phyloP scores from a whole-genome alignment of 2,113 vertebrate genomes.

The Labeo catla region DNA sequence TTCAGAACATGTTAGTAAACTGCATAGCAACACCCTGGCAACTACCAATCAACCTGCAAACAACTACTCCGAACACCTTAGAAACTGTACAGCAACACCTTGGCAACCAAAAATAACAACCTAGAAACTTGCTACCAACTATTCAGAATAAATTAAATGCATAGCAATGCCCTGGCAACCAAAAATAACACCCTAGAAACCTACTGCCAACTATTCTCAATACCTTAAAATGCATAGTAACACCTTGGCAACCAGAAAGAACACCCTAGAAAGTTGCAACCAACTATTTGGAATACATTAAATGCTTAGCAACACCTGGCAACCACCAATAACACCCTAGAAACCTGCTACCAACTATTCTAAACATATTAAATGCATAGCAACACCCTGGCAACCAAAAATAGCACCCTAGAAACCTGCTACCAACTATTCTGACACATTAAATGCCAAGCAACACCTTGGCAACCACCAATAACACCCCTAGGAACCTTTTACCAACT shows the following conservation, averaged over 20 bases:
- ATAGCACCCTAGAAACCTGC: background rate
- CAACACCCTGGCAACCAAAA: background rate
- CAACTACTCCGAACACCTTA: background rate
- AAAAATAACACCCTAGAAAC: background rate
- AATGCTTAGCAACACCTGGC: background rate
- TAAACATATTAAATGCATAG: too few relatives aligned
- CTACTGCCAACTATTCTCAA: background rate
- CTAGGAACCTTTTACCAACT: background rate
- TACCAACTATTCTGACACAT: background rate
- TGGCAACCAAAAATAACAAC: background rate
- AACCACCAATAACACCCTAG: background rate
- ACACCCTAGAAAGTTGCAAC: too few relatives aligned
- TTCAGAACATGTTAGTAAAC: background rate
- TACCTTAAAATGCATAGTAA: background rate
- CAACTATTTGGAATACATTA: too few relatives aligned
- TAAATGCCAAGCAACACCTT: background rate
- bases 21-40: background rate
- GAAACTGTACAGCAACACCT: background rate
- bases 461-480: background rate
- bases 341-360: background rate
- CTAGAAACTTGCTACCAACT: background rate
- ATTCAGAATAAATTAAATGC: background rate
- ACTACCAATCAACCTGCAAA: background rate
- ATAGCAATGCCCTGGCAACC: background rate
- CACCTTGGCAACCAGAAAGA: background rate